Conservation (phyloP, 2,797 vertebrate species). For the Crypturellus tataupa region DNA sequence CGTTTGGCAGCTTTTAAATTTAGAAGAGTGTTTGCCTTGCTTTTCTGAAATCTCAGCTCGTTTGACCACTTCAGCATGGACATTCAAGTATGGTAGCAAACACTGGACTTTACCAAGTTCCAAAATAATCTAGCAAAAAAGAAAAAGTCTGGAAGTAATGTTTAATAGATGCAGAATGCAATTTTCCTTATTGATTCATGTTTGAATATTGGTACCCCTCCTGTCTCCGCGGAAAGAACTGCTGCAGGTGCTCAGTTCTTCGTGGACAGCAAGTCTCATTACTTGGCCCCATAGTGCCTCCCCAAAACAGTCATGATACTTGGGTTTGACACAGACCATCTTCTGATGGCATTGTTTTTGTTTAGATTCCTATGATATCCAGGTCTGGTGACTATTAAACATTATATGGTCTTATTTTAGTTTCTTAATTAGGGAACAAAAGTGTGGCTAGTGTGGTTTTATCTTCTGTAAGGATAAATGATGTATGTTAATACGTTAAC, state of each 20-base stretch:
- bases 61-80: not conserved
- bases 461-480: not conserved
- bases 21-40: slow-evolving; percentile 38
- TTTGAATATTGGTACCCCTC: not conserved
- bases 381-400: not conserved
- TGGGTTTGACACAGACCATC: not conserved
- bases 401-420: not conserved
- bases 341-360: not conserved
- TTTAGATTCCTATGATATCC: not conserved
- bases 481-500: not conserved
- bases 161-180: not conserved
- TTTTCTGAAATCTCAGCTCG: slow-evolving; percentile 56
- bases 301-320: too few species aligned
- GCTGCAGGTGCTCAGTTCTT: not conserved
- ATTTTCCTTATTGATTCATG: not conserved
- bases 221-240: not conserved
- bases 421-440: not conserved
- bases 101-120: not conserved
- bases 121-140: not conserved
- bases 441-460: not conserved
- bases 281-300: not conserved
- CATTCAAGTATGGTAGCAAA: not conserved
- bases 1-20: slow-evolving; percentile 67
- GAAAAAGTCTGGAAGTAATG: not conserved
- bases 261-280: not conserved